Evolutionary conservation across 2,888 invertebrate species (phyloP).

Genomic region (Eupithecia vulgata): DNA sequence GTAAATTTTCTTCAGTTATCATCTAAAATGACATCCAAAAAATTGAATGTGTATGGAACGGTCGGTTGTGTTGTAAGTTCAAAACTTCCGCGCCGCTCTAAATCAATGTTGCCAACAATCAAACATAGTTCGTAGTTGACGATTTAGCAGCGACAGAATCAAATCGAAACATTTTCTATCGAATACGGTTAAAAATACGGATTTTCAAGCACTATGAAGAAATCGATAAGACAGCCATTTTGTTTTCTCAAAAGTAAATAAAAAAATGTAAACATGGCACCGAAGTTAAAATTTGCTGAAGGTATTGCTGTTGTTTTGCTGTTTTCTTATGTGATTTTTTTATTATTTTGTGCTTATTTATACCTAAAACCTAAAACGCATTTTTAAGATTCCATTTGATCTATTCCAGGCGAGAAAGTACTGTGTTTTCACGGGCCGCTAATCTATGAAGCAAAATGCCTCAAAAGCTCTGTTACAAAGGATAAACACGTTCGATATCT

Average conservation of each 20-base stretch:
- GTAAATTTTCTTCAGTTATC: too few species aligned
- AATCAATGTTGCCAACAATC: neutral
- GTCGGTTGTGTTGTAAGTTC: too few species aligned
- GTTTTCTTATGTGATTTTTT: neutral
- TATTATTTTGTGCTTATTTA: neutral
- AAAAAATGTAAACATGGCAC: slow-evolving; percentile 72
- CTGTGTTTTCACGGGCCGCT: slow-evolving; percentile 98
- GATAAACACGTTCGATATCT: slow-evolving; percentile 95
- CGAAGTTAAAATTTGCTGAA: slow-evolving; percentile 89
- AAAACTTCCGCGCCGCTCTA: slow-evolving; percentile 1
- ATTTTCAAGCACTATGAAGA: slow-evolving; percentile 4
- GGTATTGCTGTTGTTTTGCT: slow-evolving; percentile 71
- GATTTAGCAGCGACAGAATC: neutral
- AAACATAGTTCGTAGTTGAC: neutral
- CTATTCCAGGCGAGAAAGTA: slow-evolving; percentile 91
- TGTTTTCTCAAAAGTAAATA: slow-evolving; percentile 30
- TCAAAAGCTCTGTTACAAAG: slow-evolving; percentile 91
- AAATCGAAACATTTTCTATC: neutral
- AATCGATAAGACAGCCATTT: slow-evolving; percentile 21
- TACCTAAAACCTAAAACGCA: too few species aligned
- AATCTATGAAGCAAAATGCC: slow-evolving; percentile 98
- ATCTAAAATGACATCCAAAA: too few species aligned
- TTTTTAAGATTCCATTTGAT: slow-evolving; percentile 14
- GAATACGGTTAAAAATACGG: neutral
- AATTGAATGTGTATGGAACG: too few species aligned